A percentile compares a stretch with the other conserved stretches of the same genome.
Conservation (phyloP, 2,888 invertebrate genomes). For the Aleiodes leptofemur region DNA sequence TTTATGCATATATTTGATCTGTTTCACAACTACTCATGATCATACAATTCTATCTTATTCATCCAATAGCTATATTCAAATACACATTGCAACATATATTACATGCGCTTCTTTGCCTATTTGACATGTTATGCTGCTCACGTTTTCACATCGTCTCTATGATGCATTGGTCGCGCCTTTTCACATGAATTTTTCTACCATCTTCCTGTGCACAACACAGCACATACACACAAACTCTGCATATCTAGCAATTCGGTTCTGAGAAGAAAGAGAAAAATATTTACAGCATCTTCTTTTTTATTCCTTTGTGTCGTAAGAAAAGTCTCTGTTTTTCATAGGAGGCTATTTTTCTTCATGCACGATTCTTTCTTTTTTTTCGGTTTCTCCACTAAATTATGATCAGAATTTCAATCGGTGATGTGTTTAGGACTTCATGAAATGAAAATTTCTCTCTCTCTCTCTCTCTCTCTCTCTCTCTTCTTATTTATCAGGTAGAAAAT, state of each 20-base stretch:
- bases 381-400: too few relatives aligned
- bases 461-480: too few relatives aligned
- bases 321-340: not conserved
- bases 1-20: conserved; percentile 3
- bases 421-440: not conserved
- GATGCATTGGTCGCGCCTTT: conserved; percentile 36
- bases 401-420: not conserved
- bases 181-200: conserved; percentile 28
- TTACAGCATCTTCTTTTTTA: not conserved
- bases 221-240: not conserved
- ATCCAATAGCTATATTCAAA: not conserved
- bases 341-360: not conserved
- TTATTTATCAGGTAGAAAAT: conserved; percentile 29
- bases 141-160: conserved; percentile 34
- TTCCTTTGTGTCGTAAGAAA: not conserved
- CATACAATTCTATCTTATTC: conserved; percentile 6
- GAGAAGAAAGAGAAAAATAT: not conserved
- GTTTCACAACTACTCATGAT: not conserved
- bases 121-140: conserved; percentile 36
- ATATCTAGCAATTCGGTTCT: conserved; percentile 2
- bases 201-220: conserved; percentile 2
- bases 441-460: conserved; percentile 24
- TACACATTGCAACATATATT: conserved; percentile 1
- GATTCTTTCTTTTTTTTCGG: too few relatives aligned
- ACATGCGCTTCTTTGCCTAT: conserved; percentile 17